Percentiles rank a stretch among this genome's conserved stretches.
phyloP scores from a whole-genome alignment of 2,113 vertebrate species.

The Recurvirostra avosetta region DNA sequence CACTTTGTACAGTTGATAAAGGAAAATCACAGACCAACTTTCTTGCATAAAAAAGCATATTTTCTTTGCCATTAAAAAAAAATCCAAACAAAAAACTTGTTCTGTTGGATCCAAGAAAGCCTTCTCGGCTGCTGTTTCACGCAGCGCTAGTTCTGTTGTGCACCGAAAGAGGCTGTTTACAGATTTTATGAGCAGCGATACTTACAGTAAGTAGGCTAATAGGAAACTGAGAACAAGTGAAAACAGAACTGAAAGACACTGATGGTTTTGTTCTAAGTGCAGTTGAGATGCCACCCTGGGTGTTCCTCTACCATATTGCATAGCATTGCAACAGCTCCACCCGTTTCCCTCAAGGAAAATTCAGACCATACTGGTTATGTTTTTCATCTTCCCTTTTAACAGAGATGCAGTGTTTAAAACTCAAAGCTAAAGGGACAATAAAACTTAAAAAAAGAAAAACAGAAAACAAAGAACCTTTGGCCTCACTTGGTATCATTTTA shows the following conservation, averaged over 20 bases:
- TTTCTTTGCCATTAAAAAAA: background rate
- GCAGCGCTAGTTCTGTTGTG: background rate
- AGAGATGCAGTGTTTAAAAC: background rate
- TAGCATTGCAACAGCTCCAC: background rate
- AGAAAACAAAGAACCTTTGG: background rate
- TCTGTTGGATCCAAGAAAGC: background rate
- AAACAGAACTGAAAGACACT: background rate
- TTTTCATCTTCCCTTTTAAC: background rate
- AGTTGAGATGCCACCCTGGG: background rate
- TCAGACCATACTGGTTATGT: background rate
- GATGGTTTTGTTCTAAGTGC: background rate
- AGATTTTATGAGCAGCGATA: background rate
- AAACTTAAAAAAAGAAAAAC: background rate
- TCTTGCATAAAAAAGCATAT: background rate
- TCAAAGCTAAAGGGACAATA: background rate
- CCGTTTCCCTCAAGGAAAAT: background rate
- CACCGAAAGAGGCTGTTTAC: background rate
- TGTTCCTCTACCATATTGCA: background rate
- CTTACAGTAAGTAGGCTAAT: background rate
- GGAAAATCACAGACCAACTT: background rate
- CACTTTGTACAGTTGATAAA: background rate
- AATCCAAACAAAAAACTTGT: background rate
- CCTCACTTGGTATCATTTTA: background rate
- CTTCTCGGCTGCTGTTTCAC: background rate
- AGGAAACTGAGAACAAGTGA: background rate